Evolutionary conservation across 1,140 invertebrate genomes (phyloP).

Genomic region (Saccostrea cuccullata): DNA sequence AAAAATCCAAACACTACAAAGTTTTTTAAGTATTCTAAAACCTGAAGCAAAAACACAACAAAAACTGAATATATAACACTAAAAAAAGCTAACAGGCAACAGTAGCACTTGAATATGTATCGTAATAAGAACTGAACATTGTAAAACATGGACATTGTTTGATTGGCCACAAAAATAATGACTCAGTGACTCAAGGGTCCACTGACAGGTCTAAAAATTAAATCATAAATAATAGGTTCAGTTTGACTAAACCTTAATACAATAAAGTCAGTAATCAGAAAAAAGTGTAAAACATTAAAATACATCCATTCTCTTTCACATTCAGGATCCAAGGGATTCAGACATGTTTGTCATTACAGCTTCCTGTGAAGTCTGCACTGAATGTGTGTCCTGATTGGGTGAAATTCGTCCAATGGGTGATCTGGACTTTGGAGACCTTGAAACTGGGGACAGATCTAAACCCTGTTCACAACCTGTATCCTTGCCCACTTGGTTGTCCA

Average conservation of each 20-base stretch:
- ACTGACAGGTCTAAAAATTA: not conserved
- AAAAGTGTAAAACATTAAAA: not conserved
- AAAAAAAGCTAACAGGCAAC: constrained; percentile 2
- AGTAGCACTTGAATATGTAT: constrained; percentile 36
- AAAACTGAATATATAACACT: constrained; percentile 16
- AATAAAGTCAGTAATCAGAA: not conserved
- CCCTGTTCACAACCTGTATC: constrained; percentile 32
- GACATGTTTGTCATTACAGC: not conserved
- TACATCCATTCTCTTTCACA: not conserved
- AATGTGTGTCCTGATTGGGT: constrained; percentile 37
- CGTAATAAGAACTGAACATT: constrained; percentile 1
- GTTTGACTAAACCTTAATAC: constrained; percentile 26
- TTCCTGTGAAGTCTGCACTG: constrained; percentile 33
- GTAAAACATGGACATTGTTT: not conserved
- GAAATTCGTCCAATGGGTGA: constrained; percentile 36
- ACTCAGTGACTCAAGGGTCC: not conserved
- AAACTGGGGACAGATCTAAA: constrained; percentile 10
- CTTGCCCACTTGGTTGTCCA: not conserved
- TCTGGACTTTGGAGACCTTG: constrained; percentile 13
- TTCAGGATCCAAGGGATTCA: constrained; percentile 10
- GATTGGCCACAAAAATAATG: constrained; percentile 25
- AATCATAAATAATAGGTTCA: constrained; percentile 42
- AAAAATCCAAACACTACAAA: constrained; percentile 2
- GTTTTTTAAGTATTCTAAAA: constrained; percentile 8
- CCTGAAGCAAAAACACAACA: constrained; percentile 31